Conservation (phyloP, 30 jellyfish, hydroid and myxozoan species). For the Hydractinia symbiolongicarpus region DNA sequence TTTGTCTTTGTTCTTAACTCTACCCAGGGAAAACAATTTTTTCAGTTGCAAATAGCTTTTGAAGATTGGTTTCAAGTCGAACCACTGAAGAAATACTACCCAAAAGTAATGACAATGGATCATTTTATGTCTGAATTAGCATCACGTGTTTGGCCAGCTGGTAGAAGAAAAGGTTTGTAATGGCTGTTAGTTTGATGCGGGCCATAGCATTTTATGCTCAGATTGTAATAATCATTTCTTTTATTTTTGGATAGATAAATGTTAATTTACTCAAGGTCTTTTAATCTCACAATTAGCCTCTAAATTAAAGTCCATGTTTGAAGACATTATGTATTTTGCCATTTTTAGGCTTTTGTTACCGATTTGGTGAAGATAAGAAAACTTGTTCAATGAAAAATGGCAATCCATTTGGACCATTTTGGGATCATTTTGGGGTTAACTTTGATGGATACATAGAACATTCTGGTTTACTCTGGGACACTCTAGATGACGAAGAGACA, state of each 20-base stretch:
- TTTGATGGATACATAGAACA: constrained; percentile 69
- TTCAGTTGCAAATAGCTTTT: constrained; percentile 55
- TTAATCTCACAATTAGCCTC: too few relatives aligned
- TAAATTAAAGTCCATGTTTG: too few relatives aligned
- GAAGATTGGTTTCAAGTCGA: constrained; percentile 72
- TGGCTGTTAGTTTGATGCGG: too few relatives aligned
- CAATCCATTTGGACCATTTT: constrained; percentile 97
- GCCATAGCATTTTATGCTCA: too few relatives aligned
- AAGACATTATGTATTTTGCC: not conserved
- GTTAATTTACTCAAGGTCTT: too few relatives aligned
- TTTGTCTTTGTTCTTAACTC: not conserved
- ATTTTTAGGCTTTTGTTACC: constrained; percentile 72
- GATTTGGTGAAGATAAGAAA: constrained; percentile 43
- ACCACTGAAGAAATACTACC: constrained; percentile 55
- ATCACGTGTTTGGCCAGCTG: constrained; percentile 69
- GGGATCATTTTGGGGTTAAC: constrained; percentile 69
- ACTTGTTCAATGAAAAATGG: constrained; percentile 93
- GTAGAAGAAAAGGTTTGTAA: constrained; percentile 51
- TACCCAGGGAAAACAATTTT: too few relatives aligned
- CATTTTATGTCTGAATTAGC: constrained; percentile 71
- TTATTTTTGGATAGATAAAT: too few relatives aligned
- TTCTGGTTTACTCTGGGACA: constrained; percentile 67
- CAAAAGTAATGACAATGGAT: constrained; percentile 75
- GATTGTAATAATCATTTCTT: too few relatives aligned
- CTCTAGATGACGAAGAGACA: constrained; percentile 15